A percentile compares a stretch with the other conserved stretches of the same genome.
phyloP scores from a whole-genome alignment of 2,888 invertebrate species.

The Cataglyphis altisquamis region DNA sequence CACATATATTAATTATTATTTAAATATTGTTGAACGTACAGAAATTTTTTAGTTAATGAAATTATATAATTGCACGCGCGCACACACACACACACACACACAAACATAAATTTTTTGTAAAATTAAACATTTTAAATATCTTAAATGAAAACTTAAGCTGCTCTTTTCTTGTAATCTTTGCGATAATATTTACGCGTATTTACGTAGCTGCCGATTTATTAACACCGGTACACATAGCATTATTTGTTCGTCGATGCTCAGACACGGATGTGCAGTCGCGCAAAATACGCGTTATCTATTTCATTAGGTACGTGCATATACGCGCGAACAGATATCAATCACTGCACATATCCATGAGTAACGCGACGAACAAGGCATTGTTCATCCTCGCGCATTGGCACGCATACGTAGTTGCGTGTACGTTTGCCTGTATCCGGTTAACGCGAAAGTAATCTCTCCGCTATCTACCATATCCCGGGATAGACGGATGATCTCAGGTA shows the following conservation, averaged over 20 bases:
- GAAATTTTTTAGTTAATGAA: neutral
- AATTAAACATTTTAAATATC: neutral
- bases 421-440: constrained; percentile 53
- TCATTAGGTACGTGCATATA: constrained; percentile 55
- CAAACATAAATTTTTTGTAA: neutral
- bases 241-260: constrained; percentile 7
- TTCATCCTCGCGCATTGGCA: constrained; percentile 47
- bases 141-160: neutral
- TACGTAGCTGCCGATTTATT: neutral
- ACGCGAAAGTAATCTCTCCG: constrained; percentile 62
- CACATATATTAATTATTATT: neutral
- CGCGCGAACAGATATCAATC: constrained; percentile 46
- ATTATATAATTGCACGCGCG: neutral
- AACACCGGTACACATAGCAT: neutral
- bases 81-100: too few species aligned
- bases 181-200: neutral
- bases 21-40: neutral
- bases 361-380: constrained; percentile 48
- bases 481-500: constrained; percentile 60
- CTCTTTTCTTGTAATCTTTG: neutral
- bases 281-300: constrained; percentile 52
- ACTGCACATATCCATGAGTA: constrained; percentile 44
- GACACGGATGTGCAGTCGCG: constrained; percentile 33
- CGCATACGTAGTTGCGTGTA: constrained; percentile 14
- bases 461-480: constrained; percentile 53